These are phyloP conservation scores for Alloscopus bannaensis DNA, from an alignment of 2,888 invertebrate genomes.

Conservation along the genomic window DNA sequence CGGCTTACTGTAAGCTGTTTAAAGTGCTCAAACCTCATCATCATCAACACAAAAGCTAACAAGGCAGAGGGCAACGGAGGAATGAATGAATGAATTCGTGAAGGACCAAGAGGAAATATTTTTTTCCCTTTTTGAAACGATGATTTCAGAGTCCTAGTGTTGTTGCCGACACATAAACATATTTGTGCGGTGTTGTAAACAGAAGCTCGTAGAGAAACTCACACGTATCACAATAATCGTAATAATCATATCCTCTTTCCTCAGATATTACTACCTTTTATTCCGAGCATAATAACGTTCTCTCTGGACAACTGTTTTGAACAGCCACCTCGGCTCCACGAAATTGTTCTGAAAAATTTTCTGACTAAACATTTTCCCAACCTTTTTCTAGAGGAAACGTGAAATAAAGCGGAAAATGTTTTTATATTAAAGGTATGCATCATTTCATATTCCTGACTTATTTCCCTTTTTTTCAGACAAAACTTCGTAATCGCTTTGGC, in stretches of 20 bases:
- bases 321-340: conserved; percentile 29
- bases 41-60: conserved; percentile 44
- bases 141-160: conserved; percentile 10
- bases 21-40: conserved; percentile 35
- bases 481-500: conserved; percentile 31
- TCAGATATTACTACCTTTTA: background rate
- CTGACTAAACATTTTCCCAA: no score
- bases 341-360: no score
- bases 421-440: conserved; percentile 53
- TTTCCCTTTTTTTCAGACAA: conserved; percentile 38
- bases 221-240: conserved; percentile 44
- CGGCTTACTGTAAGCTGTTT: conserved; percentile 39
- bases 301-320: conserved; percentile 38
- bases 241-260: conserved; percentile 42
- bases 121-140: conserved; percentile 18
- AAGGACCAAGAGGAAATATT: conserved; percentile 33
- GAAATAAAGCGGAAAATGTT: conserved; percentile 65
- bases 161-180: conserved; percentile 13
- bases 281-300: conserved; percentile 10
- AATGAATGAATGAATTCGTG: conserved; percentile 25
- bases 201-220: conserved; percentile 26
- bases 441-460: conserved; percentile 51
- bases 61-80: conserved; percentile 23
- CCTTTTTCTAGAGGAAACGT: conserved; percentile 41
- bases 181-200: conserved; percentile 26